A percentile compares a stretch with the other conserved stretches of the same genome.
Conservation (phyloP, 2,797 vertebrate species). For the Argya squamiceps region DNA sequence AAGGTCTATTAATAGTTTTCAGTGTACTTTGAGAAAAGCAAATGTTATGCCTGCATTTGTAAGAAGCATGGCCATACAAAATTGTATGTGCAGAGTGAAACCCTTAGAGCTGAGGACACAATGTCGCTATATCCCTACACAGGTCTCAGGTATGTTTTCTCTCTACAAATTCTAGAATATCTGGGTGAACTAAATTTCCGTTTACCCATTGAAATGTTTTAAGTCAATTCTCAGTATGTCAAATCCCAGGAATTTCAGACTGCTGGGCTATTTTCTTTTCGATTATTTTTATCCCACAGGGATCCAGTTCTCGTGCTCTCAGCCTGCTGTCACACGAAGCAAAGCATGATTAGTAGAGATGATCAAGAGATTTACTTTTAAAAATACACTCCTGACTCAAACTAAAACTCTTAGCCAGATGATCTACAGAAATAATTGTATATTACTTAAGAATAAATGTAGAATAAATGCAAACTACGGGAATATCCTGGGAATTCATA, state of each 20-base stretch:
- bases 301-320: not conserved
- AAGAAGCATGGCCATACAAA: not conserved
- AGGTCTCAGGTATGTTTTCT: not conserved
- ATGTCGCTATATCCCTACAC: not conserved
- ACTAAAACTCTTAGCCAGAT: not conserved
- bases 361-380: not conserved
- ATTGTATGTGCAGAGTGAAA: not conserved
- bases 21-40: not conserved
- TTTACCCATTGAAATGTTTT: not conserved
- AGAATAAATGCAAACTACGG: slow-evolving; percentile 9
- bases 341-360: not conserved
- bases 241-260: not conserved
- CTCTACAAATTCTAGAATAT: not conserved
- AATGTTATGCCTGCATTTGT: not conserved
- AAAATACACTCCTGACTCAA: not conserved
- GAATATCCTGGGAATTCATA: not conserved
- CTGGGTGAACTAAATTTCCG: not conserved
- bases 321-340: not conserved
- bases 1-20: not conserved
- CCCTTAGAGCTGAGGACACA: not conserved
- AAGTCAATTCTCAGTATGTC: not conserved
- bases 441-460: not conserved
- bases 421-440: slow-evolving; percentile 9
- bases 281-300: not conserved
- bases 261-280: not conserved